Evolutionary conservation across 2,797 vertebrate species (phyloP).

Genomic region (Oryzias sinensis): DNA sequence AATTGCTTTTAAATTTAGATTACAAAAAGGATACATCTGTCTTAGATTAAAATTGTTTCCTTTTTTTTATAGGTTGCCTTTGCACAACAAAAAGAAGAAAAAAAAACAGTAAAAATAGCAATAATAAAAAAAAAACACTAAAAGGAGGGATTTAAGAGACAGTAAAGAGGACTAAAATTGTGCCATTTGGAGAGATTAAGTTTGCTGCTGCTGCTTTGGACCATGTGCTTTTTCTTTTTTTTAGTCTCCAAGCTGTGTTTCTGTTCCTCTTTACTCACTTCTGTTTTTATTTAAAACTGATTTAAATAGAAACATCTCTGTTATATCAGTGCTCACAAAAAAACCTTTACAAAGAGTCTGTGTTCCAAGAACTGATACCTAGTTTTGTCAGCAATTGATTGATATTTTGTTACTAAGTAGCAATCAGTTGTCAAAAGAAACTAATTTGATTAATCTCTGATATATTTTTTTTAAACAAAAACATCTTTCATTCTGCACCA

Average conservation of each 20-base stretch:
- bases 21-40: no score
- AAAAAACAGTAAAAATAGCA: no score
- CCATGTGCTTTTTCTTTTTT: constrained; percentile 22
- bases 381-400: constrained; percentile 10
- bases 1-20: no score
- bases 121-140: no score
- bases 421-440: constrained; percentile 8
- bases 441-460: constrained; percentile 1
- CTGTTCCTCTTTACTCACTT: constrained; percentile 29
- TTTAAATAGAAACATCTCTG: constrained; percentile 55
- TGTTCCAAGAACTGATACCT: constrained; percentile 41
- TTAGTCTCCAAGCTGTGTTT: constrained; percentile 18
- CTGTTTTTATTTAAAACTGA: constrained; percentile 53
- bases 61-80: no score
- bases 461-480: background rate
- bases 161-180: no score
- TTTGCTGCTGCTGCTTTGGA: constrained; percentile 8
- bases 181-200: background rate
- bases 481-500: no score
- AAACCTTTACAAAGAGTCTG: constrained; percentile 10
- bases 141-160: no score
- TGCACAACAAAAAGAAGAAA: no score
- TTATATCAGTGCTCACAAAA: constrained; percentile 37
- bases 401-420: constrained; percentile 20
- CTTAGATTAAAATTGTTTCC: no score